A percentile compares a stretch with the other conserved stretches of the same genome.
Evolutionary conservation across 2,113 vertebrate genomes (phyloP).

Genomic region (Bucco capensis): DNA sequence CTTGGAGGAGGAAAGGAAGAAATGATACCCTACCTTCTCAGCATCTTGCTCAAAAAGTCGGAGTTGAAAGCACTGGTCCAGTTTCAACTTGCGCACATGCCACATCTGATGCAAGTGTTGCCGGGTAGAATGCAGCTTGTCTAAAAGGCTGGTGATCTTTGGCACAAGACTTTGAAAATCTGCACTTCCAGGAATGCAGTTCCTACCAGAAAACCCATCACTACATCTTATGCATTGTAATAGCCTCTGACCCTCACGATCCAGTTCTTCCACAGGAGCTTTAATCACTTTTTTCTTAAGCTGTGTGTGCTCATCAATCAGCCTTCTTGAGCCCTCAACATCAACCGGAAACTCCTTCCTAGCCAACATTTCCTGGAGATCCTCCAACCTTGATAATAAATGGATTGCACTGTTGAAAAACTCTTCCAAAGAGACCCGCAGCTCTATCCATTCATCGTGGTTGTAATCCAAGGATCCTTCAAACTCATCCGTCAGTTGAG

Average conservation of each 20-base stretch:
- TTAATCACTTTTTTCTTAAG: slow-evolving; percentile 98
- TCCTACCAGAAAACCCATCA: slow-evolving; percentile 92
- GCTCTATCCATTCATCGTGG: slow-evolving; percentile 96
- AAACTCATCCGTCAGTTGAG: slow-evolving; percentile 95
- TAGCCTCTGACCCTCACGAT: slow-evolving; percentile 93
- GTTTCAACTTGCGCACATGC: slow-evolving; percentile 94
- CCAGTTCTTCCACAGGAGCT: slow-evolving; percentile 96
- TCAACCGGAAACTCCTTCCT: slow-evolving; percentile 96
- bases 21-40: slow-evolving; percentile 84
- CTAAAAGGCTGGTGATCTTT: slow-evolving; percentile 95
- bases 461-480: slow-evolving; percentile 97
- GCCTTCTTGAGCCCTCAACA: slow-evolving; percentile 90
- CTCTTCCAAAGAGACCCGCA: slow-evolving; percentile 92
- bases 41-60: slow-evolving; percentile 97
- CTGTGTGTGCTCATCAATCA: slow-evolving; percentile 95
- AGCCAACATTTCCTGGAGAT: slow-evolving; percentile 93
- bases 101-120: slow-evolving; percentile 98
- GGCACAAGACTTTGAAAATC: slow-evolving; percentile 98
- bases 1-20: neutral
- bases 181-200: slow-evolving; percentile 94
- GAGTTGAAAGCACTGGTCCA: slow-evolving; percentile 98
- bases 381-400: slow-evolving; percentile 91
- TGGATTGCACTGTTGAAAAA: slow-evolving; percentile 94
- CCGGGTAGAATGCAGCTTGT: slow-evolving; percentile 96
- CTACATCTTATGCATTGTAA: slow-evolving; percentile 93